phyloP scores from a whole-genome alignment of 2,888 invertebrate species.

The Orchesellides sinensis region DNA sequence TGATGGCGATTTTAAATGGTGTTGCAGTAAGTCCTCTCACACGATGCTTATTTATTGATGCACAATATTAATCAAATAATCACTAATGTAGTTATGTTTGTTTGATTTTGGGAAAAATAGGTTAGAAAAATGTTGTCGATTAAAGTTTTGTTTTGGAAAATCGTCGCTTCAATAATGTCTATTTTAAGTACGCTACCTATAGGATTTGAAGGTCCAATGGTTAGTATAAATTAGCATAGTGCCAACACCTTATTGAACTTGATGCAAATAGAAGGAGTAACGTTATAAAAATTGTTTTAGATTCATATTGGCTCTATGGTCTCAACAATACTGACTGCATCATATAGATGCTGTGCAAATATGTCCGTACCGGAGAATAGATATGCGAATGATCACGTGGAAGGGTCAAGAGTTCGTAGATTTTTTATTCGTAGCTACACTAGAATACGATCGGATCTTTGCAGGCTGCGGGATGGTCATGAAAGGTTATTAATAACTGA shows the following conservation, averaged over 20 bases:
- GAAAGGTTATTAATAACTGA: conserved; percentile 39
- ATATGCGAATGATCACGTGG: conserved; percentile 6
- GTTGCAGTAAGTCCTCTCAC: conserved; percentile 75
- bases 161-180: conserved; percentile 76
- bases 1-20: conserved; percentile 77
- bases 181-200: conserved; percentile 77
- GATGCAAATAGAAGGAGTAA: background rate
- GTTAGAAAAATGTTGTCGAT: conserved; percentile 75
- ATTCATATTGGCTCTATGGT: conserved; percentile 76
- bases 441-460: conserved; percentile 36
- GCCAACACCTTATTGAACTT: background rate
- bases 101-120: background rate
- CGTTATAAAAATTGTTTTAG: conserved; percentile 6
- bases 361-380: conserved; percentile 11
- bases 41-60: background rate
- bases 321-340: conserved; percentile 22
- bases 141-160: conserved; percentile 76
- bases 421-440: background rate
- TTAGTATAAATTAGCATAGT: background rate
- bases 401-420: background rate
- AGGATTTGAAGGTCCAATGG: conserved; percentile 78
- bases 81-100: background rate
- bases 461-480: conserved; percentile 67
- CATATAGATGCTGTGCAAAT: conserved; percentile 18
- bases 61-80: background rate